Percentiles rank a stretch among this genome's conserved stretches.
These are phyloP conservation scores for Nomada fucata DNA, from an alignment of 2,888 invertebrate genomes.

Conservation along the genomic window DNA sequence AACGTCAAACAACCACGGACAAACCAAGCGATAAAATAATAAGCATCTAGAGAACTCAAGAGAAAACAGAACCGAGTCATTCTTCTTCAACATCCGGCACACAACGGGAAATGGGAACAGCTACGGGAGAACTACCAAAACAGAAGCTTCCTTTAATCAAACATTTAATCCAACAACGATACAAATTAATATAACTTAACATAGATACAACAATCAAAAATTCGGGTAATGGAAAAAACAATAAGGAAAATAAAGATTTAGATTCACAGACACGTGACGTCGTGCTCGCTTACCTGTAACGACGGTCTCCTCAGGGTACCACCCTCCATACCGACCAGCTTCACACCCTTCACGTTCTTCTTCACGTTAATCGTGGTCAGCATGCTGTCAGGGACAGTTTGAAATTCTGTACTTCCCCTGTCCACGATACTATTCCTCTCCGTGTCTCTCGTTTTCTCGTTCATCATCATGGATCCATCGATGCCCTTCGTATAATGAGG, in stretches of 20 bases:
- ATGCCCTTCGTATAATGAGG: slow-evolving; percentile 53
- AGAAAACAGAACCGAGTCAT: background rate
- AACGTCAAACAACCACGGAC: background rate
- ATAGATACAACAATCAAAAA: slow-evolving; percentile 3
- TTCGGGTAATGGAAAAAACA: background rate
- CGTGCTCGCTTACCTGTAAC: slow-evolving; percentile 77
- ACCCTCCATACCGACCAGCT: slow-evolving; percentile 82
- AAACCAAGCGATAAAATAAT: background rate
- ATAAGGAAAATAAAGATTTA: background rate
- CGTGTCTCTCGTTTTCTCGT: slow-evolving; percentile 58
- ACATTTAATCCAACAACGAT: slow-evolving; percentile 19
- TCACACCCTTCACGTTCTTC: slow-evolving; percentile 82
- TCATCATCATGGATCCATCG: slow-evolving; percentile 41
- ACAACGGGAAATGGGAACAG: background rate
- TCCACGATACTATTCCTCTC: slow-evolving; percentile 69
- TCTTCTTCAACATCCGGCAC: background rate
- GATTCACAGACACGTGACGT: slow-evolving; percentile 42
- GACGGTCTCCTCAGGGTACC: slow-evolving; percentile 81
- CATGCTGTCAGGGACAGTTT: slow-evolving; percentile 62
- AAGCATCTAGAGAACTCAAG: background rate
- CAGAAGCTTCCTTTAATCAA: background rate
- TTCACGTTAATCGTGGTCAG: slow-evolving; percentile 72
- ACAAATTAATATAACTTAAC: slow-evolving; percentile 17
- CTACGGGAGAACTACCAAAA: slow-evolving; percentile 2
- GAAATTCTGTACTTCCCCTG: slow-evolving; percentile 78